These are phyloP conservation scores for Eretmocerus hayati DNA, from an alignment of 2,888 invertebrate genomes.

Conservation along the genomic window DNA sequence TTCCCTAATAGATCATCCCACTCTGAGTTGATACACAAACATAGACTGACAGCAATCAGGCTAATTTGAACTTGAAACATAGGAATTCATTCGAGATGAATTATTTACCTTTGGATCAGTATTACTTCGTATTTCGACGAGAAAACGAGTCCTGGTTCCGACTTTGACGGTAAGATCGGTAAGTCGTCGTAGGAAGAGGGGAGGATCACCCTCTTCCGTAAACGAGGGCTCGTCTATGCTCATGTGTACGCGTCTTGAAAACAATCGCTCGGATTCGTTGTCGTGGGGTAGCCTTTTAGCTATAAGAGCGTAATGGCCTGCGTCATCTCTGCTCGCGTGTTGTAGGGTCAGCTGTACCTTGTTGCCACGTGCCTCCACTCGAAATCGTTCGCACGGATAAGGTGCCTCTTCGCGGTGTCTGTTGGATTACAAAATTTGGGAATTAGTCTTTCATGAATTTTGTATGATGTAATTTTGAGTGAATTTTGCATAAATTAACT, in stretches of 20 bases:
- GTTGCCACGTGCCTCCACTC: slow-evolving; percentile 54
- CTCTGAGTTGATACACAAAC: too few relatives aligned
- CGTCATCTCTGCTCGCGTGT: slow-evolving; percentile 44
- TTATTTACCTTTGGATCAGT: slow-evolving; percentile 69
- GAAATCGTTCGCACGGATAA: slow-evolving; percentile 62
- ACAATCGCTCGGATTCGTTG: slow-evolving; percentile 27
- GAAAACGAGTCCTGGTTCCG: slow-evolving; percentile 76
- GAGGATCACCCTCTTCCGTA: slow-evolving; percentile 60
- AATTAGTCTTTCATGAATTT: too few relatives aligned
- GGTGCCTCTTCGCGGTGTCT: slow-evolving; percentile 43
- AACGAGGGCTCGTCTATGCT: slow-evolving; percentile 36
- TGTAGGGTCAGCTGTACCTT: slow-evolving; percentile 55
- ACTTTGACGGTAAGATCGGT: slow-evolving; percentile 85
- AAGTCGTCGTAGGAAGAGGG: slow-evolving; percentile 75
- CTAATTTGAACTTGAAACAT: too few relatives aligned
- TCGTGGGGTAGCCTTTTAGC: slow-evolving; percentile 56
- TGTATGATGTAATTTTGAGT: too few relatives aligned
- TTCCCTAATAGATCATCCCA: too few relatives aligned
- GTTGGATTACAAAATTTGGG: too few relatives aligned
- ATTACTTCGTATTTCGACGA: slow-evolving; percentile 76
- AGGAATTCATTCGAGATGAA: too few relatives aligned
- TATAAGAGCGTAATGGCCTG: slow-evolving; percentile 56
- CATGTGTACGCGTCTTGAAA: slow-evolving; percentile 34
- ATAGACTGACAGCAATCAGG: too few relatives aligned
- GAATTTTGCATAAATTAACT: too few relatives aligned